phyloP scores from a whole-genome alignment of 2,888 invertebrate genomes.

The Vannuccia rotundouncinata region DNA sequence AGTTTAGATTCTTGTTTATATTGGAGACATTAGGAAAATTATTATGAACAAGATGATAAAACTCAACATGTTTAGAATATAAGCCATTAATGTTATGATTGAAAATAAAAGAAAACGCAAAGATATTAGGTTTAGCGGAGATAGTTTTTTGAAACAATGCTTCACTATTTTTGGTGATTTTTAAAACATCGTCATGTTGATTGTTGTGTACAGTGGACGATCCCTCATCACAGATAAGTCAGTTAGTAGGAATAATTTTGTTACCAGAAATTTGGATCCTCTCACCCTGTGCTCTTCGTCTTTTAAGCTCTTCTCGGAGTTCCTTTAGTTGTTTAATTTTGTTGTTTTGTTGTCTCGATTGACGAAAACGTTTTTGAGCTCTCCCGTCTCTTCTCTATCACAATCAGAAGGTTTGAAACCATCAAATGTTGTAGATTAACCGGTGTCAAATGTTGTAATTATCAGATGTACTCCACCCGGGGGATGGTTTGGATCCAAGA shows the following conservation, averaged over 20 bases:
- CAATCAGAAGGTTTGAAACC: too few relatives aligned
- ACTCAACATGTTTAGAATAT: background rate
- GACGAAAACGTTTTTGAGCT: background rate
- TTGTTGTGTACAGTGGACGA: conserved; percentile 24
- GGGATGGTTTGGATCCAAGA: too few relatives aligned
- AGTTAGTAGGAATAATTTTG: conserved; percentile 26
- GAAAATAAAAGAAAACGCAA: conserved; percentile 21
- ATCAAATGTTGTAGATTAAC: too few relatives aligned
- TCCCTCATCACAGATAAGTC: conserved; percentile 26
- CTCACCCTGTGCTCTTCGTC: conserved; percentile 23
- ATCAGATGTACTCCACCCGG: too few relatives aligned
- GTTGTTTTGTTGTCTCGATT: background rate
- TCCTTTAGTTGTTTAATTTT: background rate
- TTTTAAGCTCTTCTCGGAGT: conserved; percentile 10
- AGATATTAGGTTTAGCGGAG: conserved; percentile 24
- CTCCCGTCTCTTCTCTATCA: background rate
- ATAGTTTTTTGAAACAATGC: conserved; percentile 26
- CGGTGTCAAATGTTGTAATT: too few relatives aligned
- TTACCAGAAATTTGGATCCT: conserved; percentile 19
- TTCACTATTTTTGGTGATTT: conserved; percentile 23
- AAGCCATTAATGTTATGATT: conserved; percentile 7
- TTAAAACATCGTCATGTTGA: conserved; percentile 26
- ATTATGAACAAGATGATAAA: background rate
- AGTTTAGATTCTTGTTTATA: background rate
- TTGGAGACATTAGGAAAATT: background rate